Conservation (phyloP, 2,888 invertebrate species). For the Zygogramma bicolorata region DNA sequence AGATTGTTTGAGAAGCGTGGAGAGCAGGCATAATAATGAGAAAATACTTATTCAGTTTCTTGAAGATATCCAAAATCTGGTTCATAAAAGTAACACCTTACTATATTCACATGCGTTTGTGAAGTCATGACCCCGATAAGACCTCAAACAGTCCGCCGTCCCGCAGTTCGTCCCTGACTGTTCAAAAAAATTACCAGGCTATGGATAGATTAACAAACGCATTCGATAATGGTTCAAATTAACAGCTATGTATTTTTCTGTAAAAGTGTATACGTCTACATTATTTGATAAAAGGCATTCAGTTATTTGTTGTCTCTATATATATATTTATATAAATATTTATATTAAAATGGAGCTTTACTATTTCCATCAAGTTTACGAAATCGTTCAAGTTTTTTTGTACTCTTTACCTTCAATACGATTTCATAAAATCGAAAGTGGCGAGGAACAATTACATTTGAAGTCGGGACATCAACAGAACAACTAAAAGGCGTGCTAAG, state of each 20-base stretch:
- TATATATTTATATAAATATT: conserved; percentile 62
- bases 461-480: conserved; percentile 44
- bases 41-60: conserved; percentile 46
- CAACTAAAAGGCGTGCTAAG: conserved; percentile 43
- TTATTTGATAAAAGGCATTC: conserved; percentile 68
- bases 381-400: conserved; percentile 59
- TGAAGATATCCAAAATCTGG: conserved; percentile 55
- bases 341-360: conserved; percentile 62
- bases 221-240: conserved; percentile 58
- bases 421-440: conserved; percentile 59
- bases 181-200: conserved; percentile 14
- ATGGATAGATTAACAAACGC: conserved; percentile 28
- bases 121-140: background rate
- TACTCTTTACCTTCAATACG: conserved; percentile 55
- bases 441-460: conserved; percentile 53
- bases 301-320: conserved; percentile 66
- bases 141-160: background rate
- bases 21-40: conserved; percentile 47
- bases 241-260: conserved; percentile 64
- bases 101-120: conserved; percentile 51
- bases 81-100: conserved; percentile 63
- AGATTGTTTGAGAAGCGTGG: conserved; percentile 50
- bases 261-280: conserved; percentile 68
- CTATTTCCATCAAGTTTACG: conserved; percentile 59
- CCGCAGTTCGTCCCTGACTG: background rate